A percentile compares a stretch with the other conserved stretches of the same genome.
phyloP scores from a whole-genome alignment of 2,113 vertebrate species.

The Syngnathus scovelli region DNA sequence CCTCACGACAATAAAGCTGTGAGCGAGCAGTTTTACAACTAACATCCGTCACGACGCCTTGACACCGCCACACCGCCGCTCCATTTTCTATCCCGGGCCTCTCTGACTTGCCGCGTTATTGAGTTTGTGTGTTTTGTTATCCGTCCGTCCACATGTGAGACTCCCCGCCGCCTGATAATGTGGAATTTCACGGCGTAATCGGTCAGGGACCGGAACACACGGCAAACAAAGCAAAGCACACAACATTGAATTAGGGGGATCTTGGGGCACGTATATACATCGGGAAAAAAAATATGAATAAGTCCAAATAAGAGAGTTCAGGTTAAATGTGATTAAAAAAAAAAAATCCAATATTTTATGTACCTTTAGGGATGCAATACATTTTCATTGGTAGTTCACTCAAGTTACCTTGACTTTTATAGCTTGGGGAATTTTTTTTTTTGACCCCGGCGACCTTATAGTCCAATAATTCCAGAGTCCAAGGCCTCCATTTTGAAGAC shows the following conservation, averaged over 20 bases:
- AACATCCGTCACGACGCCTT: slow-evolving; percentile 55
- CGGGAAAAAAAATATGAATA: not conserved
- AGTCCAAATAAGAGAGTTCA: not conserved
- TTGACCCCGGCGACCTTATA: not conserved
- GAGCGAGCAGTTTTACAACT: slow-evolving; percentile 58
- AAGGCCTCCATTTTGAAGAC: not conserved
- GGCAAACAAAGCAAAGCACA: slow-evolving; percentile 42
- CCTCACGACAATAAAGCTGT: slow-evolving; percentile 56
- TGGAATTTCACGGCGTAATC: slow-evolving; percentile 60
- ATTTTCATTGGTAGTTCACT: not conserved
- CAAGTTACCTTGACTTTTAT: not conserved
- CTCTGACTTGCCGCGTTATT: slow-evolving; percentile 39
- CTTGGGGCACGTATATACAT: slow-evolving; percentile 5
- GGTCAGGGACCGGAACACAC: slow-evolving; percentile 56
- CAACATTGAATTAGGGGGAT: slow-evolving; percentile 10
- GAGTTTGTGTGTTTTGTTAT: slow-evolving; percentile 36
- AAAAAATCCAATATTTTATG: not conserved
- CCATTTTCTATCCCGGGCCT: slow-evolving; percentile 39
- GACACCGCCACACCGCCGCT: slow-evolving; percentile 41
- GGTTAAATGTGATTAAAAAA: not conserved
- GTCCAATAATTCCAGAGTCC: not conserved
- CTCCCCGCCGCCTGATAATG: slow-evolving; percentile 49
- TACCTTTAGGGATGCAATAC: not conserved
- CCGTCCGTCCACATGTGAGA: slow-evolving; percentile 43
- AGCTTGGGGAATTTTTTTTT: not conserved